Conservation (phyloP, 2,797 vertebrate genomes). For the Poeciliopsis turneri region DNA sequence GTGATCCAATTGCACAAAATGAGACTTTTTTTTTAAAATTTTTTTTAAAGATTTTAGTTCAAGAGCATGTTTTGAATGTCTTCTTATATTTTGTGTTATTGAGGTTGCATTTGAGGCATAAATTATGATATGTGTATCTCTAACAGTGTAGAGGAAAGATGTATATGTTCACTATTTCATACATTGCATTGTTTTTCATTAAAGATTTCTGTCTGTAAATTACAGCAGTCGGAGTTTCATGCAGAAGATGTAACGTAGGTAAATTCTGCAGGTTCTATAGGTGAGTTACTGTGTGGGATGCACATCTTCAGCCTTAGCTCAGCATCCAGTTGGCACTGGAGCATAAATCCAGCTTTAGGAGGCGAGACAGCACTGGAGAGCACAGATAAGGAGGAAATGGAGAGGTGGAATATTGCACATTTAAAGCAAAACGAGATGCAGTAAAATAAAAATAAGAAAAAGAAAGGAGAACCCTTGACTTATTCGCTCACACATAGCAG, state of each 20-base stretch:
- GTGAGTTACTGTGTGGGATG: background rate
- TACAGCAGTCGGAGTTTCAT: background rate
- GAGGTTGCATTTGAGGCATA: background rate
- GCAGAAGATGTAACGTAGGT: background rate
- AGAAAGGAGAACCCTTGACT: background rate
- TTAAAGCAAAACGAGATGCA: background rate
- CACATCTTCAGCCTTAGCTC: background rate
- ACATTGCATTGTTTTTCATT: background rate
- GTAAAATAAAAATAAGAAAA: background rate
- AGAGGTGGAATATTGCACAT: background rate
- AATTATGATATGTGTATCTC: background rate
- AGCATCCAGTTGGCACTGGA: background rate
- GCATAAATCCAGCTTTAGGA: background rate
- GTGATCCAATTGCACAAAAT: background rate
- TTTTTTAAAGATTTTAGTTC: background rate
- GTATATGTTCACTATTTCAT: background rate
- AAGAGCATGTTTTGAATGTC: background rate
- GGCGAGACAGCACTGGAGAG: background rate
- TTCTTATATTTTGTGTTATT: background rate
- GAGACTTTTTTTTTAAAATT: background rate
- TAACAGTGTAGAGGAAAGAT: background rate
- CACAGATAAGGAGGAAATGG: slow-evolving; percentile 3
- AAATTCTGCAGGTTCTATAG: background rate
- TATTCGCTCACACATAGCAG: background rate
- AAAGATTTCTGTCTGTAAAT: background rate